Base-by-base conservation (phyloP, 2,888 invertebrate species). In the Caenorhabditis virilis region DNA sequence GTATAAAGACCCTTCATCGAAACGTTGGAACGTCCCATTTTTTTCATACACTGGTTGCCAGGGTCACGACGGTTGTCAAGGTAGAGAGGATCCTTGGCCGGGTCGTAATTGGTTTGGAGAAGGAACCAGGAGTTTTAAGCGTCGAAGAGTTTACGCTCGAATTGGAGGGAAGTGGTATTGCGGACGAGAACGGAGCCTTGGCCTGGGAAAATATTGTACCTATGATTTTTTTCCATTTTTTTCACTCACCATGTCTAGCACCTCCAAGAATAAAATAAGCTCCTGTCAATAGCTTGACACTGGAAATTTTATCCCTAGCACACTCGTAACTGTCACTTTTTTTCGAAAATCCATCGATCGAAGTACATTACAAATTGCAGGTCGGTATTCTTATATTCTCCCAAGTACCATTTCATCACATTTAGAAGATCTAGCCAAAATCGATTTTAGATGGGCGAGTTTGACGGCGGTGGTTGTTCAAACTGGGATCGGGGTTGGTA, bases 61-160 rank as follows among this genome's bases (percentile, higher is more conserved):
- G 87, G 86, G 13, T 85, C 85, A n/a, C 86, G 78, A 16, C 87
- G 82, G 69, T 88, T 86, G 76, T 88, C 88, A 35, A 85, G 78
- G 69, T 85, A 85, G 3, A 87, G 63, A 5, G 73, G 73, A 38
- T 68, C 39, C 68, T 70, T 53, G 39, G 72, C 73, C 15, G 77
- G 77, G 47, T 77, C 77, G 38, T 77, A 77, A 55, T 77, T 77
- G 5, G 77, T 77, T 48, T 77, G 77, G 43, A 77, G 57, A 36
- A 77, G 13, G 41, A 54, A 77, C 77, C 77, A 77, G 38, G 64
- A 65, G 43, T 73, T 70, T 47, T 70, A 65, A 6, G 66, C 63
- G 45, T 69, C 74, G 53, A 65, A 65, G 33, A 74, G 49, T 38
- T 66, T 72, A 30, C 68, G 25, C 58, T 71, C 69, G 30, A 69